phyloP scores from a whole-genome alignment of 2,888 invertebrate genomes.

The Ophioninae sp. region DNA sequence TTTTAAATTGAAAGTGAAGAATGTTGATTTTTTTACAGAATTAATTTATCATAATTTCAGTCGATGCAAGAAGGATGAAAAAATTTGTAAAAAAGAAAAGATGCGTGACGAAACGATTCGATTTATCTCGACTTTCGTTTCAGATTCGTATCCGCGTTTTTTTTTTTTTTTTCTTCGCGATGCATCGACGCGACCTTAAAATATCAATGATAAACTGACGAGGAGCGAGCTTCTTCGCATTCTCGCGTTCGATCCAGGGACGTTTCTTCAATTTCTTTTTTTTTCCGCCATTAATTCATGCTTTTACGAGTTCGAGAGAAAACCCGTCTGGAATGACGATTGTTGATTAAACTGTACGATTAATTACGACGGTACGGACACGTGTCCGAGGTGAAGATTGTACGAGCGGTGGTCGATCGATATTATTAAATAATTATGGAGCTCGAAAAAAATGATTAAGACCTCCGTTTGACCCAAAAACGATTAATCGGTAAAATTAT shows the following conservation, averaged over 20 bases:
- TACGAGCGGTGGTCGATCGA: conserved; percentile 36
- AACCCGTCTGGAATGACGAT: conserved; percentile 21
- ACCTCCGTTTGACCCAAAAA: not conserved
- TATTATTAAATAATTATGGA: not conserved
- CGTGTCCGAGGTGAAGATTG: conserved; percentile 17
- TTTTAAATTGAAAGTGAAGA: not conserved
- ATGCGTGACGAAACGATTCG: not conserved
- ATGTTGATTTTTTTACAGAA: not conserved
- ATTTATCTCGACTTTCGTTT: not conserved
- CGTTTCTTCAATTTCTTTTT: conserved; percentile 25
- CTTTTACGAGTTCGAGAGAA: conserved; percentile 1
- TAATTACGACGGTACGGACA: conserved; percentile 36
- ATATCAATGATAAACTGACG: conserved; percentile 38
- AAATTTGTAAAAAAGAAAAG: not conserved
- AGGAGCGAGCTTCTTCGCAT: conserved; percentile 28
- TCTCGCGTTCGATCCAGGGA: conserved; percentile 42
- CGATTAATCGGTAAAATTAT: no score
- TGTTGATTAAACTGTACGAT: conserved; percentile 26
- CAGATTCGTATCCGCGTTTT: not conserved
- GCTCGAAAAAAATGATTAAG: not conserved
- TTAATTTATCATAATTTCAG: not conserved
- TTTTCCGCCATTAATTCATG: not conserved
- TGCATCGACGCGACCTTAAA: conserved; percentile 27
- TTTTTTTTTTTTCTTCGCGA: not conserved
- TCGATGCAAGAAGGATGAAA: not conserved